A percentile compares a stretch with the other conserved stretches of the same genome.
Evolutionary conservation across 2,113 vertebrate species (phyloP).

Genomic region (Vireo altiloquus): DNA sequence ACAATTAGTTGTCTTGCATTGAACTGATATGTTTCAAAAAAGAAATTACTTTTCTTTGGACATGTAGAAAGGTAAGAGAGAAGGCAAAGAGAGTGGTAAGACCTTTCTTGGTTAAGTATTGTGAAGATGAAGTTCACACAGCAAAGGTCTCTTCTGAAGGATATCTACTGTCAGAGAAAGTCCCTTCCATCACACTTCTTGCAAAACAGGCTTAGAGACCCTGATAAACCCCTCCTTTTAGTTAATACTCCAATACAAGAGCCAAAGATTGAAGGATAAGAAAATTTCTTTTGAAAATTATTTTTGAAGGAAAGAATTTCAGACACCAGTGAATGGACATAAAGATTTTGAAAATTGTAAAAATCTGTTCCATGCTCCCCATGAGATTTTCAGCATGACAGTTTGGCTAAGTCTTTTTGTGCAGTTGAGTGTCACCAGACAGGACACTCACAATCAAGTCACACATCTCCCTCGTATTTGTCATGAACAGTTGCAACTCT

Average conservation of each 20-base stretch:
- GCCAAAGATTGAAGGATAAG: background rate
- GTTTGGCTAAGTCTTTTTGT: background rate
- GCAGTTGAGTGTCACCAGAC: background rate
- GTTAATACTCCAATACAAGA: background rate
- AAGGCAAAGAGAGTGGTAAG: background rate
- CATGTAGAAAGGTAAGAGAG: background rate
- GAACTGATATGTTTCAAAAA: background rate
- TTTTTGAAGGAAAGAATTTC: background rate
- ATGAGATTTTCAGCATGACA: background rate
- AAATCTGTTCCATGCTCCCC: background rate
- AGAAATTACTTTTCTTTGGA: background rate
- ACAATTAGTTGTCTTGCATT: rapidly evolving
- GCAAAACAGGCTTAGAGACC: background rate
- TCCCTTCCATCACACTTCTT: background rate
- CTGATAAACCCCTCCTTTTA: background rate
- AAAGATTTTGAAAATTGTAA: background rate
- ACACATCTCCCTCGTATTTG: background rate
- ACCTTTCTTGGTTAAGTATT: background rate
- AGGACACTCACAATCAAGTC: background rate
- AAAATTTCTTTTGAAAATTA: background rate
- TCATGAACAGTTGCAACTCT: background rate
- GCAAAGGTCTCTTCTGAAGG: background rate
- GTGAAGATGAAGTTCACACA: background rate
- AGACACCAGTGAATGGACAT: background rate
- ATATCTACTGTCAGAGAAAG: background rate